Conservation (phyloP, 2,797 vertebrate genomes). For the Hydrocynus forskahlii region DNA sequence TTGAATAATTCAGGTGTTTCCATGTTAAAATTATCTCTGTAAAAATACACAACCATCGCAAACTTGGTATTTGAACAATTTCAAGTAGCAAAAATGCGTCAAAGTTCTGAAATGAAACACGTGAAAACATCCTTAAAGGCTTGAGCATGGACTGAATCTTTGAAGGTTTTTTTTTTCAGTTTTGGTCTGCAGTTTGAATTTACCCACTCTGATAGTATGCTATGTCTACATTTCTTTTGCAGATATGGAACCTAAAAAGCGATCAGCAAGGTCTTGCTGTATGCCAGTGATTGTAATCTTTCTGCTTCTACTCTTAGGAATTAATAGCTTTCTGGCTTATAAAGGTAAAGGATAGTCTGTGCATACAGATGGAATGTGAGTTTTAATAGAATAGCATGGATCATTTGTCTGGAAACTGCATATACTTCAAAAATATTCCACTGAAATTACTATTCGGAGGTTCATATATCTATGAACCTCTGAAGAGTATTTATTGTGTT, state of each 20-base stretch:
- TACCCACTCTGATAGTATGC: not conserved
- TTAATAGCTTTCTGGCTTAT: conserved; percentile 73
- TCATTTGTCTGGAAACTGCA: not conserved
- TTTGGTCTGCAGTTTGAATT: not conserved
- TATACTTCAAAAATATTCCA: not conserved
- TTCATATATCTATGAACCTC: too few species aligned
- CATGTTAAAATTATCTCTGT: not conserved
- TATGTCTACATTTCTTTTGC: conserved; percentile 48
- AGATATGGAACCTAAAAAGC: conserved; percentile 64
- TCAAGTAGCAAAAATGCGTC: not conserved
- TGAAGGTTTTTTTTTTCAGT: not conserved
- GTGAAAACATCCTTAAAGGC: not conserved
- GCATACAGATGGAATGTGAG: too few species aligned
- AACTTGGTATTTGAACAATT: not conserved
- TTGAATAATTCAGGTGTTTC: too few species aligned
- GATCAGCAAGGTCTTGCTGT: conserved; percentile 40
- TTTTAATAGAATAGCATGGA: not conserved
- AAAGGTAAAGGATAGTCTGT: conserved; percentile 76
- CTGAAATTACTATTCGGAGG: too few species aligned
- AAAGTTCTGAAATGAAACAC: not conserved
- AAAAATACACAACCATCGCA: too few species aligned
- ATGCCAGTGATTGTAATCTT: conserved; percentile 61
- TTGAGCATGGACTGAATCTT: not conserved
- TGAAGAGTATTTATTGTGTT: too few species aligned
- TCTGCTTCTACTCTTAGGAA: conserved; percentile 74